Percentiles rank a stretch among this genome's conserved stretches.
These are phyloP conservation scores for Aplodontia rufa DNA, from an alignment of 2,113 vertebrate species.

Conservation along the genomic window DNA sequence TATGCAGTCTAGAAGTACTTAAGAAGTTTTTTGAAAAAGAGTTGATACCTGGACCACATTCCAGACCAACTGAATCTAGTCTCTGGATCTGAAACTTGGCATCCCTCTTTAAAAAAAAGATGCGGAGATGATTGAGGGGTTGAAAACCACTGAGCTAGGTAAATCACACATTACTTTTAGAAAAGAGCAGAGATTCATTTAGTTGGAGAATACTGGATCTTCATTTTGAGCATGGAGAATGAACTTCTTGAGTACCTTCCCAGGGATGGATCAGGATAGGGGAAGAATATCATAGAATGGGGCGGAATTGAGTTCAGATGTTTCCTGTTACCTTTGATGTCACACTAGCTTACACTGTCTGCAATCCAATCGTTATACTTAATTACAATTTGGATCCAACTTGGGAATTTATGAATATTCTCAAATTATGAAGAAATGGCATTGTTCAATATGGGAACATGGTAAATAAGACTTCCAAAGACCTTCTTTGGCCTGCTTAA, in stretches of 20 bases:
- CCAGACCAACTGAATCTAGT: background rate
- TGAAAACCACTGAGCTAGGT: background rate
- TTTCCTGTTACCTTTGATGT: background rate
- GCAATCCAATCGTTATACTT: background rate
- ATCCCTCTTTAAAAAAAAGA: background rate
- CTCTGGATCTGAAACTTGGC: background rate
- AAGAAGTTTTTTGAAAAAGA: background rate
- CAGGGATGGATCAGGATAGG: background rate
- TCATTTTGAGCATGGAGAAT: background rate
- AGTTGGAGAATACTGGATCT: background rate
- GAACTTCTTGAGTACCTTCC: background rate
- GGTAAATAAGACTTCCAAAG: background rate
- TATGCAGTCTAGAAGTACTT: background rate
- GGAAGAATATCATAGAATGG: background rate
- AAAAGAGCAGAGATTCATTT: background rate
- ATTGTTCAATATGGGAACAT: slow-evolving; percentile 36
- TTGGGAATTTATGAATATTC: slow-evolving; percentile 14
- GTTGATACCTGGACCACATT: background rate
- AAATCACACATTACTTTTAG: background rate
- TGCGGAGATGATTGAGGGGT: background rate
- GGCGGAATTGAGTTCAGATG: background rate
- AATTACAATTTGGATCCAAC: slow-evolving; percentile 25
- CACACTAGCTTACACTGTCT: background rate
- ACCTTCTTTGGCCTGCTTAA: background rate
- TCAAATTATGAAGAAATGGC: slow-evolving; percentile 15